Percentiles rank a stretch among this genome's conserved stretches.
phyloP scores from a whole-genome alignment of 2,888 invertebrate species.

The Rhyacophila evoluta region DNA sequence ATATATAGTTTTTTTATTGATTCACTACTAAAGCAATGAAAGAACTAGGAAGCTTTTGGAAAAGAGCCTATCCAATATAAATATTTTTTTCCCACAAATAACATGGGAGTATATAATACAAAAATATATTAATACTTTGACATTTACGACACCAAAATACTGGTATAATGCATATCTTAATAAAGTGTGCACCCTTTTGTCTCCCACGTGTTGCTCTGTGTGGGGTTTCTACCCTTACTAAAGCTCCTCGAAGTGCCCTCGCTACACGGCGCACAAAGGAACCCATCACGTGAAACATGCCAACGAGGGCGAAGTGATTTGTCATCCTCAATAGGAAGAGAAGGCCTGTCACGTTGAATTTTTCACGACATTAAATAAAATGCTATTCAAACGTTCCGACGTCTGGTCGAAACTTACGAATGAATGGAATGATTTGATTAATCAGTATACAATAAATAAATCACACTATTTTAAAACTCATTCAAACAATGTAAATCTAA shows the following conservation, averaged over 20 bases:
- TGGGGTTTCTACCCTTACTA: background rate
- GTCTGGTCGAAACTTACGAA: background rate
- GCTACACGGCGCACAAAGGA: background rate
- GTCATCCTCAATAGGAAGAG: background rate
- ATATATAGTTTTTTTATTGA: too few relatives aligned
- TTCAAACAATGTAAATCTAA: too few relatives aligned
- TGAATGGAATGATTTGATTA: background rate
- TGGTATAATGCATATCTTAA: too few relatives aligned
- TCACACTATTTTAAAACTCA: too few relatives aligned
- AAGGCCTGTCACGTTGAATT: background rate
- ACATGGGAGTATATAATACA: too few relatives aligned
- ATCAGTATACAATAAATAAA: too few relatives aligned
- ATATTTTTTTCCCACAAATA: too few relatives aligned
- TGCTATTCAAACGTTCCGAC: background rate
- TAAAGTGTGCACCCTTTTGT: background rate
- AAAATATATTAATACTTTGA: too few relatives aligned
- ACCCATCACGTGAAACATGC: background rate
- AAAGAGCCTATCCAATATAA: too few relatives aligned
- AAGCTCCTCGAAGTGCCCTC: background rate
- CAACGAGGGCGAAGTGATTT: background rate
- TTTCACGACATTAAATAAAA: background rate
- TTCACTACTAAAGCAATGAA: too few relatives aligned
- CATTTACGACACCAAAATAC: too few relatives aligned
- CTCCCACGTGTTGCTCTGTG: background rate
- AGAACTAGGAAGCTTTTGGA: too few relatives aligned